Evolutionary conservation across 2,797 vertebrate genomes (phyloP).

Genomic region (Astyanax mexicanus): DNA sequence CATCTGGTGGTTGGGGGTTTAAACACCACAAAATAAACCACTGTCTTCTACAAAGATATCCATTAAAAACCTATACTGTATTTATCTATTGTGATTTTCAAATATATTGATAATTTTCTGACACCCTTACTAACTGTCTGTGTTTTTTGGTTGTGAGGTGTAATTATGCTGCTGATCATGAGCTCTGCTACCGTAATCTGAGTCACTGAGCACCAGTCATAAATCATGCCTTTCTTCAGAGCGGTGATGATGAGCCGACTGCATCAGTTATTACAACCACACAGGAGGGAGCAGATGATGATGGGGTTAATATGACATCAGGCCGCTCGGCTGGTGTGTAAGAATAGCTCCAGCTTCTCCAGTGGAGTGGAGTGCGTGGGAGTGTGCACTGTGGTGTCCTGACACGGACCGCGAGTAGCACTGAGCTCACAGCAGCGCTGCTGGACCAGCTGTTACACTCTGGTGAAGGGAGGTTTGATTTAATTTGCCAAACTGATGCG

Average conservation of each 20-base stretch:
- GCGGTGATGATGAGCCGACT: constrained; percentile 10
- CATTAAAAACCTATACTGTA: no score
- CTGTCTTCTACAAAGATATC: no score
- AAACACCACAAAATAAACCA: no score
- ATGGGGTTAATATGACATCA: constrained; percentile 26
- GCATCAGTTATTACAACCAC: constrained; percentile 16
- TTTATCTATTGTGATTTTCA: no score
- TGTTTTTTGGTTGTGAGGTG: constrained; percentile 11
- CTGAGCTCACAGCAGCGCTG: background rate
- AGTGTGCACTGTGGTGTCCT: constrained; percentile 11
- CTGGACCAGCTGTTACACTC: background rate
- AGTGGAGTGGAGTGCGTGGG: constrained; percentile 8
- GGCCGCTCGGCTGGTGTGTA: constrained; percentile 4
- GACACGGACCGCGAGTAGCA: constrained; percentile 7
- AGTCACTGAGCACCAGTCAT: constrained; percentile 11
- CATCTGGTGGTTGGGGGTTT: no score
- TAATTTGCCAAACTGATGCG: background rate
- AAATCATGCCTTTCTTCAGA: constrained; percentile 30
- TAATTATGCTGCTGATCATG: constrained; percentile 23
- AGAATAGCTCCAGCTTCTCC: constrained; percentile 23
- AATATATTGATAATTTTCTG: no score
- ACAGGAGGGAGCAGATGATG: background rate
- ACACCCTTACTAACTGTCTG: constrained; percentile 26
- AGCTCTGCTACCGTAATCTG: constrained; percentile 19
- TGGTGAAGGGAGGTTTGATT: background rate